Conservation (phyloP, 2,888 invertebrate genomes). For the Timandra comae region DNA sequence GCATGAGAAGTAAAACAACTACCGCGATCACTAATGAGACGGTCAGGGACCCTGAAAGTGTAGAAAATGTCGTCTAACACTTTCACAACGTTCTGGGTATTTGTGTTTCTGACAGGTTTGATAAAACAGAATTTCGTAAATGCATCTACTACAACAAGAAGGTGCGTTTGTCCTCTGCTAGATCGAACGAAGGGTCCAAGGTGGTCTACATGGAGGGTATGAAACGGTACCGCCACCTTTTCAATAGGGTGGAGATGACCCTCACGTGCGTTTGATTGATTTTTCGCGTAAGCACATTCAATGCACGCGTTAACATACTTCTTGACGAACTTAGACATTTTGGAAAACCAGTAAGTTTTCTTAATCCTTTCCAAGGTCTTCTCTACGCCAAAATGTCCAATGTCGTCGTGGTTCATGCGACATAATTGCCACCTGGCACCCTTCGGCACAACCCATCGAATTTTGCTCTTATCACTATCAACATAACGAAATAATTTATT, state of each 20-base stretch:
- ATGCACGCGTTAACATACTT: conserved; percentile 29
- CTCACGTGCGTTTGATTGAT: conserved; percentile 12
- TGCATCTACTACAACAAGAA: not conserved
- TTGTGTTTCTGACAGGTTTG: not conserved
- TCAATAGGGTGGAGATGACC: conserved; percentile 22
- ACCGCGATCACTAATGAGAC: not conserved
- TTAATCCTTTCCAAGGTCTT: conserved; percentile 26
- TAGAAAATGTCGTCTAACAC: not conserved
- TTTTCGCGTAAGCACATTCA: conserved; percentile 31
- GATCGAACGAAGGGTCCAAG: conserved; percentile 23
- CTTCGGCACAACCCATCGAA: conserved; percentile 28
- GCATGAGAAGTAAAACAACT: not conserved
- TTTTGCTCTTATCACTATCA: conserved; percentile 20
- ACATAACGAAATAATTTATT: conserved; percentile 21
- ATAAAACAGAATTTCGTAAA: not conserved
- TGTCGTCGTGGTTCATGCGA: conserved; percentile 33
- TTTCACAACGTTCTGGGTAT: not conserved
- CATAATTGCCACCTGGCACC: conserved; percentile 28
- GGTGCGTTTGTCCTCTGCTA: not conserved
- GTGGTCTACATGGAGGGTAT: conserved; percentile 22
- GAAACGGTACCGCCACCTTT: conserved; percentile 19
- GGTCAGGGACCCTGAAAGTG: not conserved
- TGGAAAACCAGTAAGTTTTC: conserved; percentile 30
- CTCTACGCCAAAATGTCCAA: conserved; percentile 30
- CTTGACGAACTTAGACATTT: conserved; percentile 23